Percentiles rank a stretch among this genome's conserved stretches.
Conservation (phyloP, 1,140 invertebrate species). For the Apis dorsata region DNA sequence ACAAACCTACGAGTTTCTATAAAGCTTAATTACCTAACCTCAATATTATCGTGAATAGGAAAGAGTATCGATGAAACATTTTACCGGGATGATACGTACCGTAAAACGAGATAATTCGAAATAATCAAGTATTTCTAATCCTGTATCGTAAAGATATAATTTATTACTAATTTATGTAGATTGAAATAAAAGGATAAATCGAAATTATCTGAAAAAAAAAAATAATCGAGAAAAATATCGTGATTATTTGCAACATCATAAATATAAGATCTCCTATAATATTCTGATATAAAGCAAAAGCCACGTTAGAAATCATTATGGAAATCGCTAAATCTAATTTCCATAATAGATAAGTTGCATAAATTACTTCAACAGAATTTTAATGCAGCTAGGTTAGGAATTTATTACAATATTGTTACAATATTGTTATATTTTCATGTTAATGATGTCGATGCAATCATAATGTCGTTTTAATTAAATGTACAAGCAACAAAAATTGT, state of each 20-base stretch:
- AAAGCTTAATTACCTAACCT: background rate
- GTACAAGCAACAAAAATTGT: no score
- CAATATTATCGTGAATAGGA: no score
- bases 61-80: no score
- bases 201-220: background rate
- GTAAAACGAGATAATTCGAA: background rate
- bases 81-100: no score
- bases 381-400: background rate
- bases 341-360: constrained; percentile 5
- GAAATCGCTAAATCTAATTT: background rate
- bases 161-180: background rate
- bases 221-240: no score
- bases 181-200: background rate
- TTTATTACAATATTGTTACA: background rate
- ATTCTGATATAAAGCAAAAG: background rate
- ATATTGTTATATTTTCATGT: background rate
- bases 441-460: background rate
- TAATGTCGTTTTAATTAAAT: no score
- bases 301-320: background rate
- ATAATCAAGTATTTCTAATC: background rate
- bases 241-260: no score
- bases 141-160: background rate
- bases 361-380: background rate
- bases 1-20: background rate
- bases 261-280: no score